Evolutionary conservation across 1,140 invertebrate genomes (phyloP), one percentile per base, ranked within the genome.

Genomic region (Drosophila persimilis): DNA sequence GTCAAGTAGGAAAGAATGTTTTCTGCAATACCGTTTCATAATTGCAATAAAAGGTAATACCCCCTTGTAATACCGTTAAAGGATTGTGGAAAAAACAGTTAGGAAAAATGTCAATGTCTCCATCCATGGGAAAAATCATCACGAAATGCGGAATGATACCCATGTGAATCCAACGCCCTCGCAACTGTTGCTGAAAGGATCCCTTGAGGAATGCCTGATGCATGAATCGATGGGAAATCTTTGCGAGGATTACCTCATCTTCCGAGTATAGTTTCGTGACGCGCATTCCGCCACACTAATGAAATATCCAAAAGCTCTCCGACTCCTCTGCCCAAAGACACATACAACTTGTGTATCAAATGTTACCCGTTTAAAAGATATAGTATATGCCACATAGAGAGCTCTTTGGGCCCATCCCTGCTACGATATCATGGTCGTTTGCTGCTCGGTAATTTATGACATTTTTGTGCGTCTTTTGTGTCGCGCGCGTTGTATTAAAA

Each of bases 391-490:
- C 60, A 67, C 69, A 62, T 66, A 74, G 76, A 77, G 73, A 80
- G 67, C 73, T 54, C 63, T 73, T 44, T 69, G 58, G 58, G 79
- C 80, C 80, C 77, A 70, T 77, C 80, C 81, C 73, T 65, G 52
- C 54, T 4, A 39, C 35, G 35, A 39, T 84, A 84, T 83, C 71
- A 80, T 77, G 88, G 88, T 80, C 85, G 85, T 39, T 31, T 11
- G 35, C 35, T 39, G 35, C 81, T 78, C 50, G 56, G 71, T 89
- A 89, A 89, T 89, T 89, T 89, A 89, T 89, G 85, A 89, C 85
- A 89, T 89, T 89, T 89, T 89, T 89, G 75, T 86, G 81, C 80
- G 84, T 83, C 85, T 89, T 89, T 89, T 89, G 84, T 89, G 80
- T 89, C 83, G 81, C 81, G 81, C 73, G 35, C 35, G 11, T 80